These are phyloP conservation scores for Hippocampus mohnikei DNA, from an alignment of 2,113 vertebrate species.

Conservation along the genomic window DNA sequence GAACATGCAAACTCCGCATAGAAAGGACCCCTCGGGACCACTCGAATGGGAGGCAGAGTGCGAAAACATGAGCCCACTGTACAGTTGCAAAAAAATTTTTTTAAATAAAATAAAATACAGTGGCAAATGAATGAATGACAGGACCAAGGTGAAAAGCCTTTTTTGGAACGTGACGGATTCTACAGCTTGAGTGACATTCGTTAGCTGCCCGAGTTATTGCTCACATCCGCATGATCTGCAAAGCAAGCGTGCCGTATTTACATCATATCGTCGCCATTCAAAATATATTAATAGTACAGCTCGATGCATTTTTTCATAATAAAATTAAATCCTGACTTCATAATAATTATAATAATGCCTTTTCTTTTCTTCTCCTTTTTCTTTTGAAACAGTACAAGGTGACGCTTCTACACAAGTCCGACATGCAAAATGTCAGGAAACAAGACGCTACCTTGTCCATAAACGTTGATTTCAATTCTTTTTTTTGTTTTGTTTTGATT, in stretches of 20 bases:
- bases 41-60: neutral
- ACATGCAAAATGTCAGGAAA: slow-evolving; percentile 99
- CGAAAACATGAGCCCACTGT: neutral
- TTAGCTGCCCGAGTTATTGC: slow-evolving; percentile 99
- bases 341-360: slow-evolving; percentile 99
- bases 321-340: slow-evolving; percentile 95
- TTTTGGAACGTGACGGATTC: slow-evolving; percentile 73
- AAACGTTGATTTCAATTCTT: slow-evolving; percentile 85
- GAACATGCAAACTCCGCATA: neutral
- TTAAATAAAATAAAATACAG: neutral
- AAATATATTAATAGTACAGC: slow-evolving; percentile 99
- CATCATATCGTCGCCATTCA: slow-evolving; percentile 85
- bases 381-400: slow-evolving; percentile 85
- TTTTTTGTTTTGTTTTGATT: slow-evolving; percentile 61
- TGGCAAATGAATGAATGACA: slow-evolving; percentile 4
- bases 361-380: slow-evolving; percentile 65
- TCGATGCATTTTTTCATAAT: slow-evolving; percentile 90
- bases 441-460: slow-evolving; percentile 94
- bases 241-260: slow-evolving; percentile 76
- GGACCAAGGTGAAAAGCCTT: slow-evolving; percentile 28
- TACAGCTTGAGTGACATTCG: slow-evolving; percentile 99
- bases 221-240: slow-evolving; percentile 93
- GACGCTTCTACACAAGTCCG: slow-evolving; percentile 88
- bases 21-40: neutral
- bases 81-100: neutral